Base-by-base conservation (phyloP, 2,888 invertebrate genomes). In the Drosophila ezoana region DNA sequence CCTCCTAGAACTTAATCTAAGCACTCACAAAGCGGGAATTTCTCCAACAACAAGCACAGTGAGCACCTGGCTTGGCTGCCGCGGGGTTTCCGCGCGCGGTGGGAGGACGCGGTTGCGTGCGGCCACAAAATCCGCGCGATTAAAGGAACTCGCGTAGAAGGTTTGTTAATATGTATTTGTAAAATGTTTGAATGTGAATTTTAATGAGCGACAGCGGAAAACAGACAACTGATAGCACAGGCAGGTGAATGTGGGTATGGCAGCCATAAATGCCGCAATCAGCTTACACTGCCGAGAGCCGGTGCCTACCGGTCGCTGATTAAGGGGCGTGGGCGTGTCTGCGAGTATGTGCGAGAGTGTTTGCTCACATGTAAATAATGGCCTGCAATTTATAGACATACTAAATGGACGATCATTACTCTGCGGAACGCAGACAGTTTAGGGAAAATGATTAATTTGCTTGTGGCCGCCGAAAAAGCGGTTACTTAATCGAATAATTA, bases 401-500 rank as follows among this genome's bases (percentile, higher is more conserved):
- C 38, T 53, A 64, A 76, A 76, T 48, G 43, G 20, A 20, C 20
- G 57, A 58, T 68, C 69, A 58, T 57, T 57, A 33, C 54, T 53
- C 48, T 16, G 51, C 14, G 16, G 14, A 11, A 28, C 9, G 45
- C 38, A 23, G 28, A 41, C 41, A 44, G 58, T 11, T 76, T 52
- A 40, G n/a, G 16, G 16, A 14, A 41, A 57, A 52, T 73, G 72
- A 76, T 76, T 71, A 57, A 77, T 76, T 59, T 45, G 51, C n/a
- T 49, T 73, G 54, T 45, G 76, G 63, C 28, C 37, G 52, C 48
- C 51, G 60, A 45, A 71, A 58, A 57, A 61, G 60, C 44, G 16
- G 35, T 70, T 70, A 47, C 66, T 76, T 76, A 89, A 87, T 89
- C 81, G 74, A 70, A 79, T 85, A 89, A 85, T 85, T 87, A 89